A percentile compares a stretch with the other conserved stretches of the same genome.
Conservation (phyloP, 2,113 vertebrate species). For the Octodon degus region DNA sequence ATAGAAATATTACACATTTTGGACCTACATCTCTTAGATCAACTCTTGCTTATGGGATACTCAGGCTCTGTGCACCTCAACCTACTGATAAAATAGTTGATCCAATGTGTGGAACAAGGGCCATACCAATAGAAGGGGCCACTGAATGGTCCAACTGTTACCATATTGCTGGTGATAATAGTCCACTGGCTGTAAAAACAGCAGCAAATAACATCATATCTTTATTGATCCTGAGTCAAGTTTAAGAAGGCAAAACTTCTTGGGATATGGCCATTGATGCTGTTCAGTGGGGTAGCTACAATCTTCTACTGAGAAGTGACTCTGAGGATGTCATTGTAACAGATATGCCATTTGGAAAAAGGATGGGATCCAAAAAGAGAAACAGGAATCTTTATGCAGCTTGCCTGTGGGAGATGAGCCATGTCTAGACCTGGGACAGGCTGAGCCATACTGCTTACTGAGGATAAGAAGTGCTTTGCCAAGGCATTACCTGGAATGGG, state of each 20-base stretch:
- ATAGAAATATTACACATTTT: conserved; percentile 97
- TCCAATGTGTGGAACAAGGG: conserved; percentile 98
- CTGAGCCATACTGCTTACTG: conserved; percentile 94
- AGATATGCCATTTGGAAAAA: conserved; percentile 66
- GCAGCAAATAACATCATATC: conserved; percentile 94
- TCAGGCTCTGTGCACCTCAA: conserved; percentile 95
- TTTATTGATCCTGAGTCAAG: conserved; percentile 91
- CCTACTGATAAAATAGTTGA: conserved; percentile 94
- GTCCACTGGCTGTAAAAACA: conserved; percentile 94
- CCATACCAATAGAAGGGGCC: conserved; percentile 97
- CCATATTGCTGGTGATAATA: conserved; percentile 96
- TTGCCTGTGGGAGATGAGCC: conserved; percentile 95
- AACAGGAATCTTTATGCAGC: conserved; percentile 97
- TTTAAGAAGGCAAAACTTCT: conserved; percentile 83
- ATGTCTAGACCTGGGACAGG: conserved; percentile 94
- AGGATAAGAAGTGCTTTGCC: conserved; percentile 98
- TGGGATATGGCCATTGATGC: conserved; percentile 91
- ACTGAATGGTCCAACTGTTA: conserved; percentile 93
- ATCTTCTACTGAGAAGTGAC: too few relatives aligned
- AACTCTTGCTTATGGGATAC: conserved; percentile 97
- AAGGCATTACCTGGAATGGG: conserved; percentile 95
- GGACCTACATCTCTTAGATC: conserved; percentile 98
- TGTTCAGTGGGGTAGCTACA: conserved; percentile 87
- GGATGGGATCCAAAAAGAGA: conserved; percentile 97
- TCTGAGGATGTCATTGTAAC: conserved; percentile 86